Conservation (phyloP, 2,113 vertebrate genomes). For the Passer domesticus region DNA sequence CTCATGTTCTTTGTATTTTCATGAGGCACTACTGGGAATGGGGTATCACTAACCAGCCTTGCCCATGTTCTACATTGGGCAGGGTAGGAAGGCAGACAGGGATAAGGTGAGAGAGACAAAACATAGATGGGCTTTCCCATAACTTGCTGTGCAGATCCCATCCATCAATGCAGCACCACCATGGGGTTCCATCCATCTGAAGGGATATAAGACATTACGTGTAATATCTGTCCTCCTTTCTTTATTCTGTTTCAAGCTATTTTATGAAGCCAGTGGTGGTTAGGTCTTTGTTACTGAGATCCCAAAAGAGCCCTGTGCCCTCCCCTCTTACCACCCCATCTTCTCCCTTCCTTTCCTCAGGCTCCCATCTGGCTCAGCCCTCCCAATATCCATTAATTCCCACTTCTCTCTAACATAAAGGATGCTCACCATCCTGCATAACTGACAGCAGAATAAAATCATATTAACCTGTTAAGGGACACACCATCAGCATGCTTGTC, state of each 20-base stretch:
- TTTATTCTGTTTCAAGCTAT: not conserved
- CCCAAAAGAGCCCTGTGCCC: not conserved
- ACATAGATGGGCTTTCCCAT: not conserved
- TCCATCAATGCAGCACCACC: not conserved
- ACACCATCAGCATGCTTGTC: not conserved
- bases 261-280: not conserved
- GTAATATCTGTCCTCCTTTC: not conserved
- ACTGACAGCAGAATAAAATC: not conserved
- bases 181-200: not conserved
- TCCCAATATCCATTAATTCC: not conserved
- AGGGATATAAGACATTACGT: not conserved
- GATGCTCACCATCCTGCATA: not conserved
- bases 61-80: rapidly evolving
- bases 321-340: rapidly evolving
- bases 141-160: not conserved
- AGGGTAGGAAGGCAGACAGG: rapidly evolving
- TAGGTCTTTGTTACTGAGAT: not conserved
- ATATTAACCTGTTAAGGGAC: not conserved
- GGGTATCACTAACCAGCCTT: not conserved
- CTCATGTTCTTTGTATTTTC: not conserved
- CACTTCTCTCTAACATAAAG: not conserved
- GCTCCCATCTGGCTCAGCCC: not conserved
- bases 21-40: rapidly evolving
- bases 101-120: not conserved
- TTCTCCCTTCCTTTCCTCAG: rapidly evolving